Percentiles rank a stretch among this genome's conserved stretches.
Conservation (phyloP, 1,140 invertebrate genomes). For the Anoplophora glabripennis region DNA sequence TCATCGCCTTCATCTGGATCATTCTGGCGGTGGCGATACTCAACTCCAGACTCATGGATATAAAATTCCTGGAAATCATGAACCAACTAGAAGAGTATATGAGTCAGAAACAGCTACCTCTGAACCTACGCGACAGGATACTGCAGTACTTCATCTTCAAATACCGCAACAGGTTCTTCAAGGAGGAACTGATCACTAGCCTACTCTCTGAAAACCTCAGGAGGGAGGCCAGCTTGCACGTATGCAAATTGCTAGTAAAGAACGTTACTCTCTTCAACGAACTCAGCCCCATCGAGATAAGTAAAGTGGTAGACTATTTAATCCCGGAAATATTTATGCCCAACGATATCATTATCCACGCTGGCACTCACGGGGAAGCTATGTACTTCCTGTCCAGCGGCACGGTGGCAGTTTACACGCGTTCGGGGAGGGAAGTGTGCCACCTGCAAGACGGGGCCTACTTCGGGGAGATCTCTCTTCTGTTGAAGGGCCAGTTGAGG, state of each 20-base stretch:
- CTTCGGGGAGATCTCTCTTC: slow-evolving; percentile 45
- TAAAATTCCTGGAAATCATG: slow-evolving; percentile 35
- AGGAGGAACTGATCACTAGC: slow-evolving; percentile 20
- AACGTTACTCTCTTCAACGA: slow-evolving; percentile 34
- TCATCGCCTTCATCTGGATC: slow-evolving; percentile 35
- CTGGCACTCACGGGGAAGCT: slow-evolving; percentile 55
- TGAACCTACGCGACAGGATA: slow-evolving; percentile 24
- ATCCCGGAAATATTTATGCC: slow-evolving; percentile 37
- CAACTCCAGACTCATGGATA: slow-evolving; percentile 10
- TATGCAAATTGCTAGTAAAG: slow-evolving; percentile 34
- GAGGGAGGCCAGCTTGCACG: slow-evolving; percentile 36
- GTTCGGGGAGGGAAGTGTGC: slow-evolving; percentile 54
- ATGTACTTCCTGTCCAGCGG: slow-evolving; percentile 61
- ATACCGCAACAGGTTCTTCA: slow-evolving; percentile 36
- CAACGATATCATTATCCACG: slow-evolving; percentile 51
- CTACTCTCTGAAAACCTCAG: slow-evolving; percentile 32
- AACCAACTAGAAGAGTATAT: slow-evolving; percentile 35
- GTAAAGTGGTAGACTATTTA: slow-evolving; percentile 30
- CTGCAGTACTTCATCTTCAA: slow-evolving; percentile 33
- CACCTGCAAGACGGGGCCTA: slow-evolving; percentile 36
- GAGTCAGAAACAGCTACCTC: slow-evolving; percentile 32
- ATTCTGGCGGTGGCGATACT: slow-evolving; percentile 20
- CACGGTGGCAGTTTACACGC: slow-evolving; percentile 58
- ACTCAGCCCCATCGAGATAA: slow-evolving; percentile 26
- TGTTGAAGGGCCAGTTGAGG: slow-evolving; percentile 53